Evolutionary conservation across 2,888 invertebrate genomes (phyloP).

Genomic region (Iphiclides podalirius): DNA sequence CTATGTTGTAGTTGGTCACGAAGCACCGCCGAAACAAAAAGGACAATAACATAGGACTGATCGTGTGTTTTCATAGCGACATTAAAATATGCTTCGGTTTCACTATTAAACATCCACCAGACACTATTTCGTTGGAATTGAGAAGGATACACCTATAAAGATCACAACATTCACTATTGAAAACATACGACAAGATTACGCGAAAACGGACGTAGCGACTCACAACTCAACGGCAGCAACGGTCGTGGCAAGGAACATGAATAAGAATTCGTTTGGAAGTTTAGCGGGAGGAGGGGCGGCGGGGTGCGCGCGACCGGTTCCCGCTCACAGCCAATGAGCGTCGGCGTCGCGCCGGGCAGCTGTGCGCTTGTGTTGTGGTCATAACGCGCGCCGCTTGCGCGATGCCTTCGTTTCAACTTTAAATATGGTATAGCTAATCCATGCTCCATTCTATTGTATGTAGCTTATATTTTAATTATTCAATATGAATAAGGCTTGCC

Average conservation of each 20-base stretch:
- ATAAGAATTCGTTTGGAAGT: slow-evolving; percentile 76
- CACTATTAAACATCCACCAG: background rate
- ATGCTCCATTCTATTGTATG: too few relatives aligned
- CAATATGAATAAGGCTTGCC: slow-evolving; percentile 50
- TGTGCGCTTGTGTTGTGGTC: slow-evolving; percentile 47
- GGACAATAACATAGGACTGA: slow-evolving; percentile 63
- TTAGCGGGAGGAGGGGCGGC: slow-evolving; percentile 48
- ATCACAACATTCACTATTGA: slow-evolving; percentile 53
- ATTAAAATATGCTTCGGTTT: slow-evolving; percentile 27
- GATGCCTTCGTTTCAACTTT: slow-evolving; percentile 26
- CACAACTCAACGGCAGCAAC: slow-evolving; percentile 68
- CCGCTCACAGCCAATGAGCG: slow-evolving; percentile 61
- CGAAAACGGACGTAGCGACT: slow-evolving; percentile 63
- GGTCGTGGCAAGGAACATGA: slow-evolving; percentile 72
- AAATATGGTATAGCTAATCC: too few relatives aligned
- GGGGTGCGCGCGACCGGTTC: slow-evolving; percentile 63
- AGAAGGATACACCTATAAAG: slow-evolving; percentile 41
- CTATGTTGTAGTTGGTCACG: slow-evolving; percentile 61
- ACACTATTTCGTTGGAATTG: slow-evolving; percentile 20
- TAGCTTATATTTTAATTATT: too few relatives aligned
- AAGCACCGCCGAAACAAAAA: slow-evolving; percentile 70
- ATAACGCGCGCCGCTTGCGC: slow-evolving; percentile 64
- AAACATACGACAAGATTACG: slow-evolving; percentile 77
- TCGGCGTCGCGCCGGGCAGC: slow-evolving; percentile 66
- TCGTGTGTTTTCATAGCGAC: slow-evolving; percentile 66